These are phyloP conservation scores for Hedychridium roseum DNA, from an alignment of 2,888 invertebrate species.

Conservation along the genomic window DNA sequence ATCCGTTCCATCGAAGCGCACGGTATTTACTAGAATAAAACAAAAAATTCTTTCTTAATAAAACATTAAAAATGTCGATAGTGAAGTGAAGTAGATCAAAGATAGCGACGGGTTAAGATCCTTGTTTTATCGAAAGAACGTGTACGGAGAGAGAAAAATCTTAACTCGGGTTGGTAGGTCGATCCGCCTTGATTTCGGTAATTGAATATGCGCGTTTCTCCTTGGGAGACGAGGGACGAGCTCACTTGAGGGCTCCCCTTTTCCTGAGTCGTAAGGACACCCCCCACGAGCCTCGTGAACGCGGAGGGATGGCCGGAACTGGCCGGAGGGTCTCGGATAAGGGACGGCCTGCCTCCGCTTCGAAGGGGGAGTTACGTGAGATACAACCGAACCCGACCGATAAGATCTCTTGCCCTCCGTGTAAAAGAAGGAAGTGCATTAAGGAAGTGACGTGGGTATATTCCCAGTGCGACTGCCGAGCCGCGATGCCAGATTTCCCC, in stretches of 20 bases:
- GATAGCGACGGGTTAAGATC: too few species aligned
- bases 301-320: slow-evolving; percentile 30
- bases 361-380: slow-evolving; percentile 28
- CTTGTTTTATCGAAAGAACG: too few species aligned
- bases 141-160: too few species aligned
- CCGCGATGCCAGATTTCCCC: not conserved
- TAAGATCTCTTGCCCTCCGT: slow-evolving; percentile 32
- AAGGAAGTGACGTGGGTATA: slow-evolving; percentile 21
- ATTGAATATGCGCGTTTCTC: slow-evolving; percentile 1
- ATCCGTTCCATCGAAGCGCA: too few species aligned
- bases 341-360: slow-evolving; percentile 26
- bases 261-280: slow-evolving; percentile 16
- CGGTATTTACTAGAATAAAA: too few species aligned
- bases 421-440: slow-evolving; percentile 31
- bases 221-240: slow-evolving; percentile 7
- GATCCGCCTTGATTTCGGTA: slow-evolving; percentile 1
- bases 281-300: slow-evolving; percentile 18
- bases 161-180: too few species aligned
- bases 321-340: slow-evolving; percentile 25
- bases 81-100: too few species aligned
- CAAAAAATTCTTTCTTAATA: too few species aligned
- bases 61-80: too few species aligned
- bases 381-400: slow-evolving; percentile 30
- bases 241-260: slow-evolving; percentile 21
- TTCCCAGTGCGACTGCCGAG: slow-evolving; percentile 25